phyloP scores from a whole-genome alignment of 2,888 invertebrate genomes.

The Meteorus colon region DNA sequence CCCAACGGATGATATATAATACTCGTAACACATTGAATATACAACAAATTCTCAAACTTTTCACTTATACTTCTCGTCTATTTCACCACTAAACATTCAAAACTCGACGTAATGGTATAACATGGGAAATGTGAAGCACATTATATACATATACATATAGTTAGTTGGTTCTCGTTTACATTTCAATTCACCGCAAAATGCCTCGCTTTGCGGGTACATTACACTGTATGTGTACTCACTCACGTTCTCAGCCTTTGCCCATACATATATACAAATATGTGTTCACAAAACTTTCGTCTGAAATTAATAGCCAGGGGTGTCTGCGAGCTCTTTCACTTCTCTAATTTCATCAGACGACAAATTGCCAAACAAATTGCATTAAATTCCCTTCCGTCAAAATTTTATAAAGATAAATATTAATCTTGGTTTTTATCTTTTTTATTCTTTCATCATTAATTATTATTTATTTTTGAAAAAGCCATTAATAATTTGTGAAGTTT shows the following conservation, averaged over 20 bases:
- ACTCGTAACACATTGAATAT: background rate
- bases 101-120: constrained; percentile 42
- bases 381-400: background rate
- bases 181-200: constrained; percentile 46
- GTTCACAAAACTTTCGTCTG: constrained; percentile 31
- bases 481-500: too few relatives aligned
- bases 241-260: constrained; percentile 4
- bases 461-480: background rate
- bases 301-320: constrained; percentile 35
- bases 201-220: constrained; percentile 35
- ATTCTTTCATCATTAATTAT: background rate
- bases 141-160: constrained; percentile 14
- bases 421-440: too few relatives aligned
- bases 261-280: background rate
- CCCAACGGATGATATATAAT: background rate
- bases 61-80: constrained; percentile 32
- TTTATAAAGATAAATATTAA: background rate
- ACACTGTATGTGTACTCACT: constrained; percentile 14
- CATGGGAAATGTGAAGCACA: background rate
- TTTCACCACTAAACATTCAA: constrained; percentile 21
- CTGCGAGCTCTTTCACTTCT: constrained; percentile 20
- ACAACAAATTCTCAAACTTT: constrained; percentile 51
- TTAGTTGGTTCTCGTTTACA: constrained; percentile 42
- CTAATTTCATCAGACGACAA: constrained; percentile 37
- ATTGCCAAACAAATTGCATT: constrained; percentile 17